Evolutionary conservation across 2,888 invertebrate species (phyloP), one percentile per base, ranked within the genome.

Genomic region (Ferdinandea cuprea): DNA sequence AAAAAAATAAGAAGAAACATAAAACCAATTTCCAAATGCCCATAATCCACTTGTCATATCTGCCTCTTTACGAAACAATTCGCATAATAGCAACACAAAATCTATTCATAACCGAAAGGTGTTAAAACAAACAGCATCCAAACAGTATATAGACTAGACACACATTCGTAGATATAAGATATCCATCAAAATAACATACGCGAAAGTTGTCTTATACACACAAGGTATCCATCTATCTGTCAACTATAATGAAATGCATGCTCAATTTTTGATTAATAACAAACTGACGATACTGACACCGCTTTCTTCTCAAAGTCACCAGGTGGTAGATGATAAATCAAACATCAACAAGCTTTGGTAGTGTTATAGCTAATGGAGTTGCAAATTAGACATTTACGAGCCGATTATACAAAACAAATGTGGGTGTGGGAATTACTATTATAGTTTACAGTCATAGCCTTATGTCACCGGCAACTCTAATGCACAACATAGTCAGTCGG

Each of bases 251-350:
- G 32, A 59, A 44, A 74, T 58, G 30, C 52, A 65, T 44, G 17
- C 58, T 72, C 65, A 78, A 11, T 44, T 69, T 58, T 25, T 17
- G 37, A 42, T 50, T 72, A 71, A 65, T 48, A 35, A 2, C 25
- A 25, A 25, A 25, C 40, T 25, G 17, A 6, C 37, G 17, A 25
- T 48, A 56, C 56, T 56, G 59, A 66, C 35, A 61, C 40, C 28
- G 30, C 79, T 79, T 79, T 79, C 79, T 68, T 79, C 40, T n/a
- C 46, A 59, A 66, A 73, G 73, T 63, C 42, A 42, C 42, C 68
- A 61, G 32, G 61, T 48, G n/a, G 25, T 35, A 37, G 32, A 40
- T 69, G 9, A 68, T 74, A 69, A 74, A 74, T 69, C 63, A 80
- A 63, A 46, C 19, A 56, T 19, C 35, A 56, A 59, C 73, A 74